Evolutionary conservation across 1,140 invertebrate genomes (phyloP).

Genomic region (Ceratosolen solmsi): DNA sequence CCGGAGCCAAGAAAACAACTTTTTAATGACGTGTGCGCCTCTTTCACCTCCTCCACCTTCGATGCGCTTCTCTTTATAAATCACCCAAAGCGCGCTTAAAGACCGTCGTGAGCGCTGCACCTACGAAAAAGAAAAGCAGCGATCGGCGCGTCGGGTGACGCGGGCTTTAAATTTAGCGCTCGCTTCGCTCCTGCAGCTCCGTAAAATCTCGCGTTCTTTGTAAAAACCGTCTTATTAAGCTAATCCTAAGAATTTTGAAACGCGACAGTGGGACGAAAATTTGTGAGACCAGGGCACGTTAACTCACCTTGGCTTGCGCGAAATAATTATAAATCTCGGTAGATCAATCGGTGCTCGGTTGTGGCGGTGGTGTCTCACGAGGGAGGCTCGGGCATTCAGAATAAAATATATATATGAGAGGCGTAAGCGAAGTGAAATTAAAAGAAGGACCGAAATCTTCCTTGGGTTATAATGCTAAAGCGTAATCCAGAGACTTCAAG

Average conservation of each 20-base stretch:
- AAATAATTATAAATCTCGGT: no score
- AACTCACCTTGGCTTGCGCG: no score
- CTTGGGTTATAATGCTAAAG: not conserved
- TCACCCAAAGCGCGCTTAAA: not conserved
- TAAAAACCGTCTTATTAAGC: conserved; percentile 29
- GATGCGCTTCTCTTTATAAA: conserved; percentile 36
- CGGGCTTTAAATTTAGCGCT: conserved; percentile 40
- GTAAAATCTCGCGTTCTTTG: not conserved
- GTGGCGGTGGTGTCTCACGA: no score
- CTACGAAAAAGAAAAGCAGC: conserved; percentile 4
- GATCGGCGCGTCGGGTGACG: not conserved
- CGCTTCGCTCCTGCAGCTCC: not conserved
- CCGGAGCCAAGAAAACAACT: conserved; percentile 11
- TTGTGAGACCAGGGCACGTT: no score
- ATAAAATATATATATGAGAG: not conserved
- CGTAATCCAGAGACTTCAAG: conserved; percentile 20
- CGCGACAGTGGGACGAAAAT: no score
- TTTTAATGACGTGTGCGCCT: conserved; percentile 31
- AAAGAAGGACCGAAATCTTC: not conserved
- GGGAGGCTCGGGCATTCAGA: not conserved
- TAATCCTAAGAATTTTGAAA: no score
- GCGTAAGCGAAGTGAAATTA: not conserved
- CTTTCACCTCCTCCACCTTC: conserved; percentile 9
- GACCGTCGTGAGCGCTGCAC: conserved; percentile 22
- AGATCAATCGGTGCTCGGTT: no score